Base-by-base conservation (phyloP, 2,888 invertebrate genomes). In the Nymphalis c-album region DNA sequence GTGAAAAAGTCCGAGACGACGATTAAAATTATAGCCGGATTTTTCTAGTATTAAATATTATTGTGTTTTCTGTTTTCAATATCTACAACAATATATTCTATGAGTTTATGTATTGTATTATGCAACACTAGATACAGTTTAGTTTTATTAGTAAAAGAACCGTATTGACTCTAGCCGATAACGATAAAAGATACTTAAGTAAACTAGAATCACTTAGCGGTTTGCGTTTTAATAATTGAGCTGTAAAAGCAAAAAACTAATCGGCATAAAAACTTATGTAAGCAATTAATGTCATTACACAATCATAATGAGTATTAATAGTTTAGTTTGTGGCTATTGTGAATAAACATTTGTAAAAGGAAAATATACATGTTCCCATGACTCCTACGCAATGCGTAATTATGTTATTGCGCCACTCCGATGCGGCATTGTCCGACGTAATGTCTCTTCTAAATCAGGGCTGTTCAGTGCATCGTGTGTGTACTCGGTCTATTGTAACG, bases 391-490 rank as follows among this genome's bases (percentile, higher is more conserved):
- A 83, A 74, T 76, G 82, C 79, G 82, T 88, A 88, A 90, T 89
- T 86, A 88, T 84, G 76, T 77, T 81, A 79, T 90, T 90, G 87
- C 88, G 70, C 71, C 75, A 75, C 71, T 62, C 75, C 76, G 81
- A 86, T 86, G 81, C 80, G 73, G 85, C 88, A 88, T 91, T 91
- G 90, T 90, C 86, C 83, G 81, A 76, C 76, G 82, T 88, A 87
- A 88, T 88, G 88, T 82, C 84, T 87, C 85, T 82, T 89, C 87
- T 90, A 88, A 90, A 90, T 87, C 88, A 88, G 88, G 84, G 82
- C 86, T 84, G 75, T 75, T 76, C 78, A 78, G 77, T 77, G 81
- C 84, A 83, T 85, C 85, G 82, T 82, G 83, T 86, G 83, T 86
- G 83, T 80, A 78, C 82, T 71, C 73, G 79, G 79, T 72, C 87